phyloP scores from a whole-genome alignment of 2,888 invertebrate species.

The Lasioglossum malachurum region DNA sequence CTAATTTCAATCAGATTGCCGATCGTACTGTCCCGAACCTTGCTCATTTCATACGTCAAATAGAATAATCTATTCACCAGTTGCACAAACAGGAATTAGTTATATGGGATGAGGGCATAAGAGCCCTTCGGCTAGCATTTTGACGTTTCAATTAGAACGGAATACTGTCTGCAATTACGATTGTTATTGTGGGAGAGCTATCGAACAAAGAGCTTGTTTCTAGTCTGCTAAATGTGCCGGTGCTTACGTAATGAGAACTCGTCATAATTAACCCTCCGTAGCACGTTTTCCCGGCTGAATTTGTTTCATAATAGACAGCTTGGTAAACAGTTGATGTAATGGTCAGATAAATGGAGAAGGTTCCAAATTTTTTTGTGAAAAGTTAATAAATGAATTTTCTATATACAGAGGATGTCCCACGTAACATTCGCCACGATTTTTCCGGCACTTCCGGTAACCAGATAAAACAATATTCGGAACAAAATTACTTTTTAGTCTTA shows the following conservation, averaged over 20 bases:
- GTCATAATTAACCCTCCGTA: not conserved
- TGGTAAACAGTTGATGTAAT: not conserved
- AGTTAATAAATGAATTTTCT: too few species aligned
- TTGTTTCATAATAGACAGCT: not conserved
- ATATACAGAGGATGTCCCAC: too few species aligned
- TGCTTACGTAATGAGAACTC: not conserved
- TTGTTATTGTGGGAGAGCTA: not conserved
- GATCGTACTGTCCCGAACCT: not conserved
- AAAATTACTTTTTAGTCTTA: too few species aligned
- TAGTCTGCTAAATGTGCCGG: not conserved
- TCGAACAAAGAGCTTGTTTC: not conserved
- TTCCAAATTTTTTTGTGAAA: not conserved
- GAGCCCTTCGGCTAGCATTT: not conserved
- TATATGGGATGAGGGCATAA: not conserved
- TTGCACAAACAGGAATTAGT: not conserved
- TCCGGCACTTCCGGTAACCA: too few species aligned
- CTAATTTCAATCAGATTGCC: slow-evolving; percentile 18
- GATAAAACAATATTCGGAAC: too few species aligned
- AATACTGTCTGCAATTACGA: not conserved
- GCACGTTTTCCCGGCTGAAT: not conserved
- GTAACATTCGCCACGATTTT: too few species aligned
- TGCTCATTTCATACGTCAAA: not conserved
- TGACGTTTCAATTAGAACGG: not conserved
- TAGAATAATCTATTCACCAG: not conserved
- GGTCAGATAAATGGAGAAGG: not conserved